A percentile compares a stretch with the other conserved stretches of the same genome.
Conservation (phyloP, 2,888 invertebrate genomes). For the Acronicta aceris region DNA sequence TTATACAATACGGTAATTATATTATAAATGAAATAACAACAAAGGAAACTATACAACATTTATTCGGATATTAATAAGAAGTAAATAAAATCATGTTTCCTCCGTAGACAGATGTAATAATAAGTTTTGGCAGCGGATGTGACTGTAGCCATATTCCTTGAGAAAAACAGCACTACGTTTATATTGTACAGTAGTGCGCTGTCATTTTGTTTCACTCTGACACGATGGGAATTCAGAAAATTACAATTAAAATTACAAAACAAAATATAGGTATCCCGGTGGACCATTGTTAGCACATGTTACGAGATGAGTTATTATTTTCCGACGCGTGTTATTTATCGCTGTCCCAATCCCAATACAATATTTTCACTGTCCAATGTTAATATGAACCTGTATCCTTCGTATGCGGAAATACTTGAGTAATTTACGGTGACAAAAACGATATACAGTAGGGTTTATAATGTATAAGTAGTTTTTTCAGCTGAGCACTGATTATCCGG, state of each 20-base stretch:
- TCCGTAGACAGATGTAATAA: conserved; percentile 62
- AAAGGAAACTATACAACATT: conserved; percentile 59
- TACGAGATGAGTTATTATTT: conserved; percentile 73
- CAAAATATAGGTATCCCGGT: conserved; percentile 59
- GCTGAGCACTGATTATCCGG: too few species aligned
- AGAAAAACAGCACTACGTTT: conserved; percentile 30
- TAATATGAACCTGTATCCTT: conserved; percentile 26
- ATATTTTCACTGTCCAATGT: conserved; percentile 57
- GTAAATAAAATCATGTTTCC: conserved; percentile 69
- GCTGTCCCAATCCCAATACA: conserved; percentile 67
- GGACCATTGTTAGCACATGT: conserved; percentile 72
- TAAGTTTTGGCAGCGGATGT: conserved; percentile 67
- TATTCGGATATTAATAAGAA: conserved; percentile 66
- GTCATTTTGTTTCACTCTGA: conserved; percentile 9
- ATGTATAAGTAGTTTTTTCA: too few species aligned
- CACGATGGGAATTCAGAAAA: conserved; percentile 44
- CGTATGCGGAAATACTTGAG: conserved; percentile 29
- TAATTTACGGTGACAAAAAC: conserved; percentile 18
- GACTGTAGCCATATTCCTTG: conserved; percentile 58
- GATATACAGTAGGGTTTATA: neutral
- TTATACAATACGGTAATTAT: conserved; percentile 15
- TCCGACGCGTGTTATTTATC: conserved; percentile 69
- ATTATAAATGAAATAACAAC: conserved; percentile 51
- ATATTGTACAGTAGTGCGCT: conserved; percentile 16
- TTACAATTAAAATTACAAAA: conserved; percentile 51